These are phyloP conservation scores for Campylorhamphus procurvoides DNA, from an alignment of 2,113 vertebrate species.

Conservation along the genomic window DNA sequence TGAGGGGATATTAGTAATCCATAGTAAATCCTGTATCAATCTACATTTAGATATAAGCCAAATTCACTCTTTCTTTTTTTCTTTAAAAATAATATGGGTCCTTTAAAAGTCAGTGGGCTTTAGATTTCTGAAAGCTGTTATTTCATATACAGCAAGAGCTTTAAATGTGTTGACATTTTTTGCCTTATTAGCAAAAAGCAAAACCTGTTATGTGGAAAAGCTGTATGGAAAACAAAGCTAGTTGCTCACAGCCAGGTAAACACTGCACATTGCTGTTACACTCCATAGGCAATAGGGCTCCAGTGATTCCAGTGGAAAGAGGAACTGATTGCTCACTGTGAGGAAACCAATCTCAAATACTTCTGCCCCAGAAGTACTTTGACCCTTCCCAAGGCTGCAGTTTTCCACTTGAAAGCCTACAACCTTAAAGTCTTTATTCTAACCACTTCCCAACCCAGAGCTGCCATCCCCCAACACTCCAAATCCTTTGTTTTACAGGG, in stretches of 20 bases:
- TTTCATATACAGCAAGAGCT: not conserved
- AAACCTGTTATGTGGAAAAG: not conserved
- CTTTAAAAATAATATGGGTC: not conserved
- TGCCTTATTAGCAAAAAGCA: not conserved
- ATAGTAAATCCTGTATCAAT: not conserved
- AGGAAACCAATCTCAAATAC: not conserved
- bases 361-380: not conserved
- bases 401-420: not conserved
- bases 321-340: not conserved
- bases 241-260: not conserved
- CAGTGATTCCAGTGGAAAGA: not conserved
- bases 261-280: not conserved
- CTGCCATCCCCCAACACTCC: not conserved
- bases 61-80: not conserved
- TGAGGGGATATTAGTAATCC: not conserved
- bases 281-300: not conserved
- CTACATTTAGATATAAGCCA: not conserved
- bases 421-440: not conserved
- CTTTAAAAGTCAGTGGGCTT: not conserved
- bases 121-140: not conserved
- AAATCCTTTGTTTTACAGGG: not conserved
- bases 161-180: not conserved
- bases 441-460: not conserved
- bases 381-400: not conserved
- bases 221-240: not conserved